Evolutionary conservation across 2,113 vertebrate genomes (phyloP), one percentile per base, ranked within the genome.

Genomic region (Rhinopomastus cyanomelas): DNA sequence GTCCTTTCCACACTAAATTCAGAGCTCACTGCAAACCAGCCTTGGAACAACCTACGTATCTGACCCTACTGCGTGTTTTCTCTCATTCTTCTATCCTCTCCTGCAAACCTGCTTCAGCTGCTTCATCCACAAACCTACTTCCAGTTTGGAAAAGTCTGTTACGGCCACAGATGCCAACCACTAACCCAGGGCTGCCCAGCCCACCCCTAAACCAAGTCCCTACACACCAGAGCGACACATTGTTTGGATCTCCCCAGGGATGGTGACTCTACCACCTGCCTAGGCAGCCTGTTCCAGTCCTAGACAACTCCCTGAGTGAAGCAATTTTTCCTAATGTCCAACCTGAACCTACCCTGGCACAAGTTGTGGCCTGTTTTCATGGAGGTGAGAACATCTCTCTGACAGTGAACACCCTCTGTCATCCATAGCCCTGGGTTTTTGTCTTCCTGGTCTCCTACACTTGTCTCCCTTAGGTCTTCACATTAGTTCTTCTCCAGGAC

Each of bases 151-250:
- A 72, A 87, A 82, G 36, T 68, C 12, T 30, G 26, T 73, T 53
- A 73, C 18, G 16, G 21, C 57, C 46, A 77, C 16, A 1, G 5
- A 44, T 32, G 14, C 27, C 32, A 53, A 46, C 9, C 3, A 1
- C n/a, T 69, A 86, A 73, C 3, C 17, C 29, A 39, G 9, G 34
- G 64, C 11, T 72, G 22, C 8, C 39, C 68, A 73, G 5, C 42
- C 57, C 30, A 87, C 30, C 60, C 57, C 18, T 65, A 49, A 69
- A 39, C 32, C 69, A 27, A 1, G 27, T 39, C 32, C 25, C 21
- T 16, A 49, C 9, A 32, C 2, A 2, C 72, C 29, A 20, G 1
- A 12, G 14, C 60, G 32, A 65, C 17, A 5, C 0, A 2, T n/a
- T 46, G 49, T 77, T 57, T 36, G 11, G 53, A 46, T 12, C 30